Conservation (phyloP, 2,888 invertebrate species). For the Sipunculus nudus region DNA sequence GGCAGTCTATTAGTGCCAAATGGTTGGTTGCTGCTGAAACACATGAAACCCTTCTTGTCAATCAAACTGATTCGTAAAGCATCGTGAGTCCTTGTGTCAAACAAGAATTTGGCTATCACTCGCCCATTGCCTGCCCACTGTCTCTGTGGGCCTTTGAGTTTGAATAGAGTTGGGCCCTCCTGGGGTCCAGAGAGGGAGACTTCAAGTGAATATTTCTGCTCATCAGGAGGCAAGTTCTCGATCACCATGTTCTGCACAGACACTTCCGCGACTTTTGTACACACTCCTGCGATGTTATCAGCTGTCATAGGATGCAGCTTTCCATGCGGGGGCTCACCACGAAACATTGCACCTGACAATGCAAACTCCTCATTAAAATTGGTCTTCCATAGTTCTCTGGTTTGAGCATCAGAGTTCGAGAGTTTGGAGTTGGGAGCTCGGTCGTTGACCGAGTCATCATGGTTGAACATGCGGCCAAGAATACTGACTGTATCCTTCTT, state of each 20-base stretch:
- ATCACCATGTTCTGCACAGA: constrained; percentile 32
- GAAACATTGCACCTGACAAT: constrained; percentile 67
- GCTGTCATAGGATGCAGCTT: constrained; percentile 62
- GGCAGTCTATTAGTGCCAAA: constrained; percentile 56
- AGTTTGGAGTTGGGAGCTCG: constrained; percentile 66
- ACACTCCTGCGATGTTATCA: constrained; percentile 52
- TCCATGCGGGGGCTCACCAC: constrained; percentile 66
- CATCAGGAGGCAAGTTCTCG: constrained; percentile 26
- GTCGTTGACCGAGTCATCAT: constrained; percentile 69
- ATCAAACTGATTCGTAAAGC: constrained; percentile 53
- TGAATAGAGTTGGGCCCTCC: constrained; percentile 29
- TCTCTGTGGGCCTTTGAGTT: constrained; percentile 43
- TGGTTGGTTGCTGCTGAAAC: constrained; percentile 40
- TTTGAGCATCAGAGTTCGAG: constrained; percentile 64
- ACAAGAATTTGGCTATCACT: constrained; percentile 55
- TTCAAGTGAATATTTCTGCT: constrained; percentile 48
- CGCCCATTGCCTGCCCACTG: constrained; percentile 62
- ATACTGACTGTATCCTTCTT: constrained; percentile 55
- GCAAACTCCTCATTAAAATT: constrained; percentile 65
- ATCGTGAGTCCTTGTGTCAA: constrained; percentile 63
- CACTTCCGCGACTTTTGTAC: constrained; percentile 58
- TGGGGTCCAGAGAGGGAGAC: constrained; percentile 21
- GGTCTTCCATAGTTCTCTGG: constrained; percentile 66
- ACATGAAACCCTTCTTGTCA: constrained; percentile 63
- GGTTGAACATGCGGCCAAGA: constrained; percentile 65